Base-by-base conservation (phyloP, 1,140 invertebrate species). In the Mercenaria mercenaria region DNA sequence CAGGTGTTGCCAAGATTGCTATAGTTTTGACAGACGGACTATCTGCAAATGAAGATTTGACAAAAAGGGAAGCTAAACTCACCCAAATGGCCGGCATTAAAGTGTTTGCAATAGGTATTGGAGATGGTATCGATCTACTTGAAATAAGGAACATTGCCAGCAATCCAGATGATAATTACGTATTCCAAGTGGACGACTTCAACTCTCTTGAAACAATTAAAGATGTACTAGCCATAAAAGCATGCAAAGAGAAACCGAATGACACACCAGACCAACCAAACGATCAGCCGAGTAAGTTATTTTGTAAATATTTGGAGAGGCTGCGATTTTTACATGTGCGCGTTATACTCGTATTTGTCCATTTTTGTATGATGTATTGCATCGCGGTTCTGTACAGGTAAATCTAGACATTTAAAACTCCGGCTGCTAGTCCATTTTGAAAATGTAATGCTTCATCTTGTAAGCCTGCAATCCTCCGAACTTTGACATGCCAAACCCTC, bases 21-120 rank as follows among this genome's bases (percentile, higher is more conserved):
- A 93, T 94, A 26, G 87, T 95, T 6, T 23, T 95, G 6, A 95
- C 95, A 0, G 94, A 95, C 83, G 95, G 95, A 18, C 88, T 92
- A 32, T 95, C 95, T 0, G 69, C 89, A 23, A 86, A 91, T 76
- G 82, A 89, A 13, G 47, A 56, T 1, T 26, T 67, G 34, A 94
- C 94, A 20, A 61, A 39, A n/a, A 18, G 80, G 80, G 90, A 94
- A 84, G 91, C 94, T 6, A 72, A 74, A 13, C 50, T 91, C 10
- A 82, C 90, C 3, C 91, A 93, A 1, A 72, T 87, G 15, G 76
- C 87, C 15, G 92, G 91, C 15, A 93, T 94, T 39, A 89, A 91
- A 32, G 84, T 91, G 13, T 93, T 94, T 89, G 92, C 91, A 0
- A 92, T 94, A 67, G 93, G 93, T 20, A 92, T 94, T 32, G 93